Percentiles rank a stretch among this genome's conserved stretches.
These are phyloP conservation scores for Morpho deidamia DNA, from an alignment of 2,888 invertebrate genomes.

Conservation along the genomic window DNA sequence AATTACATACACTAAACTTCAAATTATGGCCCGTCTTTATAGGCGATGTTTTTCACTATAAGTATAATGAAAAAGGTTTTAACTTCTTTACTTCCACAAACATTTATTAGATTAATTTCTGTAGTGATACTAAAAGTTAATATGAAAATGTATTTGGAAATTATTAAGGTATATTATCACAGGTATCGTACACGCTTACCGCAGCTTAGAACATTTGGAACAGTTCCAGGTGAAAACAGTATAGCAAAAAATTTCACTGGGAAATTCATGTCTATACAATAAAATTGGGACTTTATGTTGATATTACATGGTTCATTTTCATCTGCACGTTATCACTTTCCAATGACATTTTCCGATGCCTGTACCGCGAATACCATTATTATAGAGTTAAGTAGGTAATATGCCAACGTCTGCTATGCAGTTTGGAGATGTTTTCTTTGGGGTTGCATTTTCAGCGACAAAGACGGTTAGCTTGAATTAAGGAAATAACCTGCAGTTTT, in stretches of 20 bases:
- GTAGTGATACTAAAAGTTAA: not conserved
- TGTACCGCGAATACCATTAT: constrained; percentile 26
- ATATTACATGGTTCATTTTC: not conserved
- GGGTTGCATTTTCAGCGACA: constrained; percentile 24
- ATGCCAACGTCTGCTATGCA: constrained; percentile 24
- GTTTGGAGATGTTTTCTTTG: constrained; percentile 23
- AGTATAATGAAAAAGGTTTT: too few species aligned
- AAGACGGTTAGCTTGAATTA: constrained; percentile 22
- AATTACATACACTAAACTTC: too few species aligned
- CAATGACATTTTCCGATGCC: constrained; percentile 11
- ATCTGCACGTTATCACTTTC: not conserved
- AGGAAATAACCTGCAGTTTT: constrained; percentile 23
- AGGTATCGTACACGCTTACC: constrained; percentile 25
- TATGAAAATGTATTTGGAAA: constrained; percentile 25
- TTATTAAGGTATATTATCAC: constrained; percentile 30
- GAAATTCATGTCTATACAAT: not conserved
- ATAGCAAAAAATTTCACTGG: constrained; percentile 2
- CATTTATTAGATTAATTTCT: too few species aligned
- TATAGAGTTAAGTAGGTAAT: constrained; percentile 27
- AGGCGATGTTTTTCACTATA: too few species aligned
- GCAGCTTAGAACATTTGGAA: constrained; percentile 31
- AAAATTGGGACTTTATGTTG: constrained; percentile 1
- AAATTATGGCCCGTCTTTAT: too few species aligned
- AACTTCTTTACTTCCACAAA: too few species aligned
- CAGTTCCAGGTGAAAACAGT: constrained; percentile 28